Percentiles rank a stretch among this genome's conserved stretches.
These are phyloP conservation scores for Hemibagrus wyckioides DNA, from an alignment of 2,113 vertebrate genomes.

Conservation along the genomic window DNA sequence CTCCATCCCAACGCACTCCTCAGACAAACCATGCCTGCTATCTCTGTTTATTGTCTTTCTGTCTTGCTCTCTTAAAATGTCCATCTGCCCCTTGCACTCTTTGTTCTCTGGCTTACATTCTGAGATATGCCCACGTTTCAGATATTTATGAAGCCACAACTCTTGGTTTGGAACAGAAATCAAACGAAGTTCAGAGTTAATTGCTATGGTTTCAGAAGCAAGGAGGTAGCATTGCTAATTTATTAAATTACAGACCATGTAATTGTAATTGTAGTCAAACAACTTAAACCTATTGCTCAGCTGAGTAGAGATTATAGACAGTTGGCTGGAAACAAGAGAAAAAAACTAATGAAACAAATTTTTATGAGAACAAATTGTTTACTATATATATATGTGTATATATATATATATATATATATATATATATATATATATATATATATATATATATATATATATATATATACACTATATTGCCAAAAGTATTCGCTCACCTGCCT, in stretches of 20 bases:
- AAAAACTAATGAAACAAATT: background rate
- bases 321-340: background rate
- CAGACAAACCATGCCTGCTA: conserved; percentile 3
- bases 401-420: too few species aligned
- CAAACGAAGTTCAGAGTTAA: too few species aligned
- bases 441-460: too few species aligned
- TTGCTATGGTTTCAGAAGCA: background rate
- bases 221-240: background rate
- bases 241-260: background rate
- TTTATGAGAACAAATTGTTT: background rate
- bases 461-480: too few species aligned
- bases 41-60: conserved; percentile 44
- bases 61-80: conserved; percentile 39
- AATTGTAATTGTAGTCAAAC: background rate
- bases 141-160: background rate
- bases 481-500: too few species aligned
- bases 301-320: background rate
- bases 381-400: too few species aligned
- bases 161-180: background rate
- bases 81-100: conserved; percentile 7
- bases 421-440: too few species aligned
- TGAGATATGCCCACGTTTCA: background rate
- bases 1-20: background rate
- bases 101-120: conserved; percentile 1
- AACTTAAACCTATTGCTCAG: background rate